Evolutionary conservation across 1,140 invertebrate genomes (phyloP).

Genomic region (Thalassaphorura encarpata): DNA sequence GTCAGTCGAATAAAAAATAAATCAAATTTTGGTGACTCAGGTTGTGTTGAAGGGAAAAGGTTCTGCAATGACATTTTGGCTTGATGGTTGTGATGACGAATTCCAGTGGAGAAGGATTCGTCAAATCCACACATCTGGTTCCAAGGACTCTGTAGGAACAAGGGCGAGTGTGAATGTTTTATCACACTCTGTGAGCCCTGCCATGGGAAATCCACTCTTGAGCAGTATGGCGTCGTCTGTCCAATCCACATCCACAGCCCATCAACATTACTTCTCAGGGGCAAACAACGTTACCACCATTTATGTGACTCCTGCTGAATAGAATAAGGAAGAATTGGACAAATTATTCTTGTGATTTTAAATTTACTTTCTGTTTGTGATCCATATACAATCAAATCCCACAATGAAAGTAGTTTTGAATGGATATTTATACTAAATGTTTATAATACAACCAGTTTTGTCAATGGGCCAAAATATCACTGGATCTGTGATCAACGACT

Average conservation of each 20-base stretch:
- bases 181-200: neutral
- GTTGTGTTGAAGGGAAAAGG: conserved; percentile 85
- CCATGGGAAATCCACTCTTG: neutral
- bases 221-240: neutral
- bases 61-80: conserved; percentile 79
- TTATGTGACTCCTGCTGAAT: conserved; percentile 29
- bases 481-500: too few species aligned
- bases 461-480: too few species aligned
- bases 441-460: too few species aligned
- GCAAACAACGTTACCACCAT: conserved; percentile 29
- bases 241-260: conserved; percentile 9
- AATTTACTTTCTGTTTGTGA: neutral
- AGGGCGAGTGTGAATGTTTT: conserved; percentile 18
- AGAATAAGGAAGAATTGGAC: neutral
- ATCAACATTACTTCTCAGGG: conserved; percentile 15
- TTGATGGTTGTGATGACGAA: conserved; percentile 59
- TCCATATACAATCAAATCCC: neutral
- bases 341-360: neutral
- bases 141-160: conserved; percentile 20
- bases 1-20: too few species aligned
- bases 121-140: conserved; percentile 14
- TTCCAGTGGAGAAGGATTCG: conserved; percentile 20
- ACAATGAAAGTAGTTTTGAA: too few species aligned
- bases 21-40: too few species aligned
- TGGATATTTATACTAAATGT: too few species aligned